Conservation (phyloP, 2,888 invertebrate genomes). For the Hesperia comma region DNA sequence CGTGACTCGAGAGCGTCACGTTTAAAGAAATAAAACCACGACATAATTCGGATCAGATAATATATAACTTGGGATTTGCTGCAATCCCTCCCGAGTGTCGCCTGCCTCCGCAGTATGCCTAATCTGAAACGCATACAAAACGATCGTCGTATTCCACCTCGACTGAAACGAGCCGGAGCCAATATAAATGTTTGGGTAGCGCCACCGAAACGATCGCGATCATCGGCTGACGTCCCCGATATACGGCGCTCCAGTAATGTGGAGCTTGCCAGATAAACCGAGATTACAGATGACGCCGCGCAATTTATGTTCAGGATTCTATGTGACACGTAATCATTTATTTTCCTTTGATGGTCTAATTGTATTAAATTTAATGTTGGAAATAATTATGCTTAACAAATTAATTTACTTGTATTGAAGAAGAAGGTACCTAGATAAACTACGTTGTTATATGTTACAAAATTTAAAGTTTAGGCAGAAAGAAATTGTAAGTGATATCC, state of each 20-base stretch:
- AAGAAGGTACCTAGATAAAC: no score
- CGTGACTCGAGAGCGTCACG: no score
- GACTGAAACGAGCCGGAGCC: constrained; percentile 4
- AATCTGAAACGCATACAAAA: neutral
- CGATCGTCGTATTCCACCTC: neutral
- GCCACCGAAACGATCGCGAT: neutral
- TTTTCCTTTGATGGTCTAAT: no score
- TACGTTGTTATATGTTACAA: no score
- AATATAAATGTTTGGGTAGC: constrained; percentile 21
- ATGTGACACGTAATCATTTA: neutral
- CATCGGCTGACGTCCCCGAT: neutral
- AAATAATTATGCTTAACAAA: no score
- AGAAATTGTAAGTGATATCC: no score
- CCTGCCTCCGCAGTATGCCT: neutral
- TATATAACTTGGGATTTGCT: no score
- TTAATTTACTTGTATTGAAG: no score
- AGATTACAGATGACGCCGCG: constrained; percentile 9
- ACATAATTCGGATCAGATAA: no score
- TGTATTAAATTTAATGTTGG: no score
- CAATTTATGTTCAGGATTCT: neutral
- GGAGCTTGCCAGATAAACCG: constrained; percentile 13
- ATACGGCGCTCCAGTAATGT: constrained; percentile 16
- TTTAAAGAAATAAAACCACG: no score
- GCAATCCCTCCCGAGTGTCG: neutral
- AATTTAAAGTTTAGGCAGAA: no score